Percentiles rank a stretch among this genome's conserved stretches.
Conservation (phyloP, 35 echinoderm and acorn worm species). For the Ophioderma brevispina region DNA sequence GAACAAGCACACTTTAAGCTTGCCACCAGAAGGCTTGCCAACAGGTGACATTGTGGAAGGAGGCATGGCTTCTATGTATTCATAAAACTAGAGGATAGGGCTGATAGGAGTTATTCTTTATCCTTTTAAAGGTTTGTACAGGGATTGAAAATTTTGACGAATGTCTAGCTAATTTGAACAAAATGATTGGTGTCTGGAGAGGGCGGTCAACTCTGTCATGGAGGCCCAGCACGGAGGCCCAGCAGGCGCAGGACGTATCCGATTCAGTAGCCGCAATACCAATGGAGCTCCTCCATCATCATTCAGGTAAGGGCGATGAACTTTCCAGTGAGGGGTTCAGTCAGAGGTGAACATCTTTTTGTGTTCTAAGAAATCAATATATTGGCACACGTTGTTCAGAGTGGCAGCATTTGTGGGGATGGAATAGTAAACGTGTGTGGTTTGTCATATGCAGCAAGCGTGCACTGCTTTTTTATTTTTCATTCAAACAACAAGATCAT, state of each 20-base stretch:
- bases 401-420: not conserved
- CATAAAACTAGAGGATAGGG: no score
- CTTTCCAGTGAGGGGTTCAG: no score
- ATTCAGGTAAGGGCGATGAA: slow-evolving; percentile 19
- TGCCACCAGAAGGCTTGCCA: no score
- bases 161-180: slow-evolving; percentile 93
- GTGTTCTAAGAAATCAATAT: no score
- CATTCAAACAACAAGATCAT: slow-evolving; percentile 28
- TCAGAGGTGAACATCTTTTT: no score
- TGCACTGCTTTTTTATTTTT: not conserved
- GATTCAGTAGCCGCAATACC: slow-evolving; percentile 27
- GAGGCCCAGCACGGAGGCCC: slow-evolving; percentile 46
- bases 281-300: slow-evolving; percentile 13
- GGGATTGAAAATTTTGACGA: slow-evolving; percentile 95
- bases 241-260: not conserved
- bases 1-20: no score
- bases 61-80: no score
- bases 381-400: not conserved
- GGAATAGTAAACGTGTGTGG: not conserved
- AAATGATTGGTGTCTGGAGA: slow-evolving; percentile 85
- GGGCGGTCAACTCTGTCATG: slow-evolving; percentile 86
- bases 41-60: no score
- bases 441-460: no score
- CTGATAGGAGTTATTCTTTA: no score
- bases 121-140: slow-evolving; percentile 78